These are phyloP conservation scores for Ctenodactylus gundi DNA, from an alignment of 2,113 vertebrate species.

Conservation along the genomic window DNA sequence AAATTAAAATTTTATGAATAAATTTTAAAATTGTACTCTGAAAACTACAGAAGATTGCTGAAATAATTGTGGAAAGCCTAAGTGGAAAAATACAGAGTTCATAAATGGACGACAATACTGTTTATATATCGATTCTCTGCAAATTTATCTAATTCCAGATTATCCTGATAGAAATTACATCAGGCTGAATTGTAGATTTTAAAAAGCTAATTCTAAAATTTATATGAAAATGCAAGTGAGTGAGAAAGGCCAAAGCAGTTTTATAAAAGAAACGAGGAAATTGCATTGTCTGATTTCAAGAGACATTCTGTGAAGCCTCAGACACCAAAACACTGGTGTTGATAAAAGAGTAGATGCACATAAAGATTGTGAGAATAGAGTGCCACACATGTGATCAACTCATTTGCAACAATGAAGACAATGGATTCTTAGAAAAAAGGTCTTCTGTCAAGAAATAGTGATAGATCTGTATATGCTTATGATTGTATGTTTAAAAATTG, in stretches of 20 bases:
- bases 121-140: not conserved
- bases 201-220: conserved; percentile 23
- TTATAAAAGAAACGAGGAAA: conserved; percentile 1
- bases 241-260: not conserved
- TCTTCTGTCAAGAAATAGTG: not conserved
- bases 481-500: too few species aligned
- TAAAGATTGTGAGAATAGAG: not conserved
- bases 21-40: not conserved
- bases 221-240: not conserved
- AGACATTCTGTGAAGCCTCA: not conserved
- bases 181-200: not conserved
- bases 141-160: not conserved
- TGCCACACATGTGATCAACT: not conserved
- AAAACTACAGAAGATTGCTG: not conserved
- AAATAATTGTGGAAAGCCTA: not conserved
- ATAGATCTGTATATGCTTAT: too few species aligned
- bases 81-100: not conserved
- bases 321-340: not conserved
- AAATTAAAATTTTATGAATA: not conserved
- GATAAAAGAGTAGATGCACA: not conserved
- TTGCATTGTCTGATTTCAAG: not conserved
- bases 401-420: not conserved
- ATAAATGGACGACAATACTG: not conserved
- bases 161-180: not conserved
- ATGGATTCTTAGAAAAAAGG: not conserved